phyloP scores from a whole-genome alignment of 2,888 invertebrate species.

The Alviniconcha strummeri region DNA sequence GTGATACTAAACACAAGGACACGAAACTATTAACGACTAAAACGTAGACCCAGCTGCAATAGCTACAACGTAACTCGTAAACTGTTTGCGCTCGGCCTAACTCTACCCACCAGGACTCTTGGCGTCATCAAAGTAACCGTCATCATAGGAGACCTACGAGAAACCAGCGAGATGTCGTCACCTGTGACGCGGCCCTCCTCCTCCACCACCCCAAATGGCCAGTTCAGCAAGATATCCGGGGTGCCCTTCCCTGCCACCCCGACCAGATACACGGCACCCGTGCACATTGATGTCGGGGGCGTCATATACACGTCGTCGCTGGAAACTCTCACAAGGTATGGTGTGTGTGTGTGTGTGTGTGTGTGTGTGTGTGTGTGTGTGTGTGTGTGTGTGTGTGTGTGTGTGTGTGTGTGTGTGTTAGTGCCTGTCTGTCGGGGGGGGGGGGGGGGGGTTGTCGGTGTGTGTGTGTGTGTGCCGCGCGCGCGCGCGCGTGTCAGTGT shows the following conservation, averaged over 20 bases:
- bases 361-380: not conserved
- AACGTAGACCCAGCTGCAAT: too few relatives aligned
- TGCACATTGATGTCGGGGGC: conserved; percentile 97
- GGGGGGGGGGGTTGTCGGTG: too few relatives aligned
- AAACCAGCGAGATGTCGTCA: conserved; percentile 31
- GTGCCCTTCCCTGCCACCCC: conserved; percentile 96
- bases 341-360: conserved; percentile 47
- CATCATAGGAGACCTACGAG: conserved; percentile 25
- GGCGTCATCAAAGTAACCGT: not conserved
- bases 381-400: conserved; percentile 6
- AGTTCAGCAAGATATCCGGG: conserved; percentile 84
- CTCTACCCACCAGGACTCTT: not conserved
- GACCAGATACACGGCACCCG: conserved; percentile 94
- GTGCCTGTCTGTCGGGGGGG: too few relatives aligned
- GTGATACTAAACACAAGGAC: too few relatives aligned
- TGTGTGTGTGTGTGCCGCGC: not conserved
- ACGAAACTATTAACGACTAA: too few relatives aligned
- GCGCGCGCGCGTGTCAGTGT: too few relatives aligned
- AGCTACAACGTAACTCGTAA: too few relatives aligned
- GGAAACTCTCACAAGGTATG: conserved; percentile 94
- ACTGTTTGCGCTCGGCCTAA: too few relatives aligned
- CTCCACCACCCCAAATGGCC: conserved; percentile 75
- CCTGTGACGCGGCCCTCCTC: conserved; percentile 52
- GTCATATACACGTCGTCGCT: conserved; percentile 97
- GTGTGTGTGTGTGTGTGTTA: not conserved